Evolutionary conservation across 2,888 invertebrate species (phyloP).

Genomic region (Ennomos quercinarius): DNA sequence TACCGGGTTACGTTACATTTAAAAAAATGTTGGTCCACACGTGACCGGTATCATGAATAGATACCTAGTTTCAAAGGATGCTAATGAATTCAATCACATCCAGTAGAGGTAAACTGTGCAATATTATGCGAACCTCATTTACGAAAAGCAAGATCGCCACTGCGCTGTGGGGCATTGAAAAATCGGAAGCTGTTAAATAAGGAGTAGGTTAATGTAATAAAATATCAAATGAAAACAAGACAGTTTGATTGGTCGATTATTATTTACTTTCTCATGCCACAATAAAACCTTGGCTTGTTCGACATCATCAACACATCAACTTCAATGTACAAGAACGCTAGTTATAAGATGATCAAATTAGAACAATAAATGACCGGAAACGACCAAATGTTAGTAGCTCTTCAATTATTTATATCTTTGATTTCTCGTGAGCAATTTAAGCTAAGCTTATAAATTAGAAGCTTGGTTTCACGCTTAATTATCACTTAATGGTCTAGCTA

Average conservation of each 20-base stretch:
- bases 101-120: too few relatives aligned
- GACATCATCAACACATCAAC: constrained; percentile 14
- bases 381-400: constrained; percentile 20
- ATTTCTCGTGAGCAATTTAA: constrained; percentile 19
- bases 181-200: not conserved
- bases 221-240: constrained; percentile 1
- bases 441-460: constrained; percentile 38
- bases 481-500: constrained; percentile 49
- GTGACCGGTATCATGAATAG: too few relatives aligned
- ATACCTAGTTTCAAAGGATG: too few relatives aligned
- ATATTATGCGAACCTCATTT: too few relatives aligned
- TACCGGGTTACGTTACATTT: too few relatives aligned
- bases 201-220: too few relatives aligned
- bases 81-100: too few relatives aligned
- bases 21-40: too few relatives aligned
- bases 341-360: constrained; percentile 23
- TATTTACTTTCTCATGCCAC: constrained; percentile 25
- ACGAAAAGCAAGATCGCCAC: too few relatives aligned
- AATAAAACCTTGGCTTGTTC: constrained; percentile 13
- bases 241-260: constrained; percentile 12
- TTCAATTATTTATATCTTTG: constrained; percentile 24
- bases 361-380: constrained; percentile 30
- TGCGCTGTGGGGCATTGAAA: too few relatives aligned
- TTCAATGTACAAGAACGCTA: constrained; percentile 15
- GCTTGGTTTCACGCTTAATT: constrained; percentile 47